Evolutionary conservation across 2,113 vertebrate species (phyloP).

Genomic region (Podarcis cretensis): DNA sequence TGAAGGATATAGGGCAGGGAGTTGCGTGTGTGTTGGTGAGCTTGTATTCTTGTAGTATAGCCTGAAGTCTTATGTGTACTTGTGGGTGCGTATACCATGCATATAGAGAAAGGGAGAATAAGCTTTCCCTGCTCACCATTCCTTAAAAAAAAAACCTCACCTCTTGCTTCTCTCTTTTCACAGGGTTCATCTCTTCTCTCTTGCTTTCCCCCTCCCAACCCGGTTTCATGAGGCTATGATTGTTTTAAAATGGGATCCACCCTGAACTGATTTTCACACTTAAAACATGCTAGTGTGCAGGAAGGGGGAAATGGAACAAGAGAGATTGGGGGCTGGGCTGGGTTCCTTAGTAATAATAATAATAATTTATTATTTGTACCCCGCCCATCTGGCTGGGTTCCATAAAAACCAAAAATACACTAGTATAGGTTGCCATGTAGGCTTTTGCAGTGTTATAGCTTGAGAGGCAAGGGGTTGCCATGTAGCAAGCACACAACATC

Average conservation of each 20-base stretch:
- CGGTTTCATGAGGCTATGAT: neutral
- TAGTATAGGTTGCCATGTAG: neutral
- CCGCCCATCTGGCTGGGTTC: too few species aligned
- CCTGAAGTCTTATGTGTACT: neutral
- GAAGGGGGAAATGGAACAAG: neutral
- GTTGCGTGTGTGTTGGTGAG: neutral
- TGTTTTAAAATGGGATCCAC: neutral
- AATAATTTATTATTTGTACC: too few species aligned
- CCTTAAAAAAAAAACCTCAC: accelerated
- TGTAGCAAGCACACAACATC: too few species aligned
- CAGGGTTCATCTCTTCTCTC: accelerated
- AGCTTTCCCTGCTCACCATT: neutral
- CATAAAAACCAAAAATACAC: too few species aligned
- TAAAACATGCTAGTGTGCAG: neutral
- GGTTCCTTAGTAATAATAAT: too few species aligned
- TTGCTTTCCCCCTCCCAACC: neutral
- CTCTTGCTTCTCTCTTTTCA: neutral
- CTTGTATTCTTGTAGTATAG: neutral
- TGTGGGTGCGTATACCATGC: too few species aligned
- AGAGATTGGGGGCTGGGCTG: neutral
- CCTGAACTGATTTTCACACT: too few species aligned
- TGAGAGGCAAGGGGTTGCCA: neutral
- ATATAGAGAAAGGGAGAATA: too few species aligned
- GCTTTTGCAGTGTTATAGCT: neutral
- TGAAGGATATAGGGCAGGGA: neutral